phyloP scores from a whole-genome alignment of 2,113 vertebrate species.

The Lipophrys pholis region DNA sequence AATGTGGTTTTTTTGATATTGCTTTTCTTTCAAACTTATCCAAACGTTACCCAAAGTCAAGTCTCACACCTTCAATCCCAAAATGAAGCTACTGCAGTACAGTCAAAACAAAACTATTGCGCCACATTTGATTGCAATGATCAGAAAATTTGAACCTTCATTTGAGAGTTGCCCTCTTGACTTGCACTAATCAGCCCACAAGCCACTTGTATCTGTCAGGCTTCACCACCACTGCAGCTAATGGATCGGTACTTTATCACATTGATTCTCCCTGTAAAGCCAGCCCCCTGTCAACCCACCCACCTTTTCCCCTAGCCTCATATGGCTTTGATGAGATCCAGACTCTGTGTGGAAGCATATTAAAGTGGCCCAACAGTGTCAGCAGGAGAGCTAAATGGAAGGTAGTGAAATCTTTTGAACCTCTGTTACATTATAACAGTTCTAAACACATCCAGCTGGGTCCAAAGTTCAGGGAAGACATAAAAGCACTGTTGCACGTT shows the following conservation, averaged over 20 bases:
- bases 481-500: constrained; percentile 83
- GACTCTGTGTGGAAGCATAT: constrained; percentile 83
- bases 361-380: constrained; percentile 87
- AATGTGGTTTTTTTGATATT: constrained; percentile 41
- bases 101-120: constrained; percentile 9
- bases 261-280: constrained; percentile 70
- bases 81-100: constrained; percentile 6
- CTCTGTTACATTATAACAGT: constrained; percentile 87
- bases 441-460: constrained; percentile 88
- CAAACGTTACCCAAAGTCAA: constrained; percentile 29
- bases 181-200: constrained; percentile 62
- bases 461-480: constrained; percentile 86
- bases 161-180: constrained; percentile 21
- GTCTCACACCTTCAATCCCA: constrained; percentile 24
- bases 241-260: constrained; percentile 75
- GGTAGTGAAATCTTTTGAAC: constrained; percentile 88
- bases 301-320: constrained; percentile 74
- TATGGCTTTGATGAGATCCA: constrained; percentile 87
- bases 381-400: constrained; percentile 87
- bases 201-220: constrained; percentile 69
- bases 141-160: constrained; percentile 29
- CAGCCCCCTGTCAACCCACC: constrained; percentile 65
- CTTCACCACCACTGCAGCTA: constrained; percentile 74
- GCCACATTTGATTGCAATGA: constrained; percentile 40
- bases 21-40: constrained; percentile 40